phyloP scores from a whole-genome alignment of 1,140 invertebrate species.

The honey bee (Apis mellifera) region Amel_HAv3.1 CM009945.2:4608001-4608500 shows the following conservation, averaged over 20 bases:
- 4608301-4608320: slow-evolving; percentile 68
- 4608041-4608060: no score
- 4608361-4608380: slow-evolving; percentile 50
- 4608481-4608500: slow-evolving; percentile 59
- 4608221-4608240: not conserved
- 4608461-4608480: slow-evolving; percentile 61
- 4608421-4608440: not conserved
- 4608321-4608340: slow-evolving; percentile 51
- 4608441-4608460: not conserved
- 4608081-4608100: no score
- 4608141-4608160: no score
- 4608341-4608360: slow-evolving; percentile 55
- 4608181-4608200: no score
- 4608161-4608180: no score
- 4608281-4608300: slow-evolving; percentile 58
- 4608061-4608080: no score
- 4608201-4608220: not conserved
- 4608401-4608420: slow-evolving; percentile 24
- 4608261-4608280: slow-evolving; percentile 30
- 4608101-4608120: no score
- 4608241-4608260: slow-evolving; percentile 43
- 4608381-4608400: slow-evolving; percentile 53
- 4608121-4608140: no score
- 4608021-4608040: no score
- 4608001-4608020: no score